These are phyloP conservation scores for Catocala sponsa DNA, from an alignment of 2,888 invertebrate genomes.

Conservation along the genomic window DNA sequence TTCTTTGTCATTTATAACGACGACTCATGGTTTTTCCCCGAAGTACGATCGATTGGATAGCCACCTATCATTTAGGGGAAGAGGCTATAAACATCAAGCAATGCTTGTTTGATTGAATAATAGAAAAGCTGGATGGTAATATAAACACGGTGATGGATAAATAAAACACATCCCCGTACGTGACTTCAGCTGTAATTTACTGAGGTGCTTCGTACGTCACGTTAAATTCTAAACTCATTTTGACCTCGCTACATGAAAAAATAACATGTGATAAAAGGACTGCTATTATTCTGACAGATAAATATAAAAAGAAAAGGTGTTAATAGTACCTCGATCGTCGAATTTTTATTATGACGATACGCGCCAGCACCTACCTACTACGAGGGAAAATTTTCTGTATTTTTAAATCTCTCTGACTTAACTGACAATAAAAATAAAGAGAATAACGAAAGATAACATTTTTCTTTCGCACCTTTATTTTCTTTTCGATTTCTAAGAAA, in stretches of 20 bases:
- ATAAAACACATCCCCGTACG: conserved; percentile 56
- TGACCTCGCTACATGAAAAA: conserved; percentile 15
- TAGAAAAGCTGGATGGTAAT: conserved; percentile 62
- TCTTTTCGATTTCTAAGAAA: conserved; percentile 28
- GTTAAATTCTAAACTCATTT: conserved; percentile 21
- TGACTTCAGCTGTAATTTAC: conserved; percentile 53
- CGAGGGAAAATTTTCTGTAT: conserved; percentile 22
- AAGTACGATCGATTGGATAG: conserved; percentile 67
- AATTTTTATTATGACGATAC: conserved; percentile 34
- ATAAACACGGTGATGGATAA: conserved; percentile 39
- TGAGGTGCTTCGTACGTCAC: conserved; percentile 22
- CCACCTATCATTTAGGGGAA: conserved; percentile 72
- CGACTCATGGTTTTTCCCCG: conserved; percentile 79
- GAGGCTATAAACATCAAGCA: conserved; percentile 71
- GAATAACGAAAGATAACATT: conserved; percentile 40
- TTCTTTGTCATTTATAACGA: conserved; percentile 48
- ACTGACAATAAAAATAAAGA: conserved; percentile 46
- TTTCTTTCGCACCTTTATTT: conserved; percentile 36
- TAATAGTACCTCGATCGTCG: conserved; percentile 30
- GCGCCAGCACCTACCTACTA: conserved; percentile 14
- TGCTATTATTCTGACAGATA: conserved; percentile 8
- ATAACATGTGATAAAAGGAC: conserved; percentile 19
- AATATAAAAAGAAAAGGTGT: conserved; percentile 29
- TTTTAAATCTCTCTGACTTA: conserved; percentile 34
- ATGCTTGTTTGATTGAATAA: conserved; percentile 75